Conservation (phyloP, 1,140 invertebrate species). For the Drosophila pseudoananassae region DNA sequence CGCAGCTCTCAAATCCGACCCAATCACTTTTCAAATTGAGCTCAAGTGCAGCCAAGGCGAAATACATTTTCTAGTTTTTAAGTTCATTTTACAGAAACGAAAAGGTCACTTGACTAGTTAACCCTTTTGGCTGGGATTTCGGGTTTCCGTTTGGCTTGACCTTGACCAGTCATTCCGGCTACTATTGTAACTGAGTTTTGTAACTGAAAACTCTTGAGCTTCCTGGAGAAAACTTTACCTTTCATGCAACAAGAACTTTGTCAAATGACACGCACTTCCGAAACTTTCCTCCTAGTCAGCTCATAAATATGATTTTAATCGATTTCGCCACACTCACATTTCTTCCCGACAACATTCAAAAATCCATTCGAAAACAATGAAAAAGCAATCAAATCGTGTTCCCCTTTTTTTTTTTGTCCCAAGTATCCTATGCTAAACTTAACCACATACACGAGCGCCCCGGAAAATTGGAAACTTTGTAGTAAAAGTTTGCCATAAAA, state of each 20-base stretch:
- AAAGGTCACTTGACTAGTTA: slow-evolving; percentile 68
- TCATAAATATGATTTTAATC: slow-evolving; percentile 79
- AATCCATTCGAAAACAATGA: slow-evolving; percentile 78
- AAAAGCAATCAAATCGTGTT: slow-evolving; percentile 73
- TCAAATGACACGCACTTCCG: slow-evolving; percentile 12
- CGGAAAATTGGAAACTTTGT: slow-evolving; percentile 63
- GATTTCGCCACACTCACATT: slow-evolving; percentile 61
- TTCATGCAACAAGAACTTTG: slow-evolving; percentile 31
- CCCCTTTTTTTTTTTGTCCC: slow-evolving; percentile 17
- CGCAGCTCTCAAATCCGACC: slow-evolving; percentile 7
- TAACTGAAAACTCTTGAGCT: slow-evolving; percentile 6
- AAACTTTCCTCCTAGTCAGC: slow-evolving; percentile 37
- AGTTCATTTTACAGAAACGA: slow-evolving; percentile 35
- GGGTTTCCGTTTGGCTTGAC: slow-evolving; percentile 44
- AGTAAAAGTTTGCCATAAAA: slow-evolving; percentile 39
- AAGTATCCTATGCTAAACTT: slow-evolving; percentile 34
- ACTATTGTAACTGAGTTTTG: slow-evolving; percentile 49
- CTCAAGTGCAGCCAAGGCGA: slow-evolving; percentile 71
- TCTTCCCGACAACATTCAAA: slow-evolving; percentile 37
- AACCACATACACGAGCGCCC: slow-evolving; percentile 26
- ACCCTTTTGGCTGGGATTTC: slow-evolving; percentile 53
- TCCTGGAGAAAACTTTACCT: slow-evolving; percentile 18
- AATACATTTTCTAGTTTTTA: slow-evolving; percentile 20
- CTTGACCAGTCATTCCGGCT: slow-evolving; percentile 32
- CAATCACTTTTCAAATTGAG: slow-evolving; percentile 67